Evolutionary conservation across 2,797 vertebrate genomes (phyloP).

Genomic region (Okamejei kenojei): DNA sequence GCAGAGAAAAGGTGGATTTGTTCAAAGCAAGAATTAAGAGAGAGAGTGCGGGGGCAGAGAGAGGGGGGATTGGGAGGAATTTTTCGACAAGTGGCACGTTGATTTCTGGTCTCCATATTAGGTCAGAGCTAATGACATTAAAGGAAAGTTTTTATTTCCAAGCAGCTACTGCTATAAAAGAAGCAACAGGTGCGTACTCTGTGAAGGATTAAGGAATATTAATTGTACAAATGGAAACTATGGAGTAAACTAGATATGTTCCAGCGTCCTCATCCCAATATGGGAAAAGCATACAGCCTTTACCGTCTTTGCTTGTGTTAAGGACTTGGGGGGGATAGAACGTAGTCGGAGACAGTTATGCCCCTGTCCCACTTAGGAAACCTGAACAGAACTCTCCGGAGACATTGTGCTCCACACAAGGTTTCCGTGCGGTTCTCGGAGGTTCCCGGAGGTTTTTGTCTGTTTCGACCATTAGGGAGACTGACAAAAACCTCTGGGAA

Average conservation of each 20-base stretch:
- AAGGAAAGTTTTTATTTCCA: background rate
- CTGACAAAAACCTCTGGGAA: too few species aligned
- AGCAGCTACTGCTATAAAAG: background rate
- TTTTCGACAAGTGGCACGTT: background rate
- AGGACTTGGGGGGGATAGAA: too few species aligned
- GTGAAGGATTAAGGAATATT: background rate
- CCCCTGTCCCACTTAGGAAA: too few species aligned
- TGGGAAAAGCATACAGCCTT: background rate
- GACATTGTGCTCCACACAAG: too few species aligned
- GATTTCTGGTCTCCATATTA: background rate
- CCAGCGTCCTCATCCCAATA: background rate
- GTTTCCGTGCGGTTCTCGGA: too few species aligned
- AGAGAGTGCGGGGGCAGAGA: too few species aligned
- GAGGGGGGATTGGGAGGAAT: too few species aligned
- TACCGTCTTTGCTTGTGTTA: too few species aligned
- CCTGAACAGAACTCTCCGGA: too few species aligned
- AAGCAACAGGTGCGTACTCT: background rate
- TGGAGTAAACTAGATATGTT: background rate
- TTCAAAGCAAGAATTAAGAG: background rate
- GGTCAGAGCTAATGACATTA: background rate
- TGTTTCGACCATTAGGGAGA: too few species aligned
- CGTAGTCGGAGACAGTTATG: too few species aligned
- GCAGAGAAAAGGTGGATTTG: background rate
- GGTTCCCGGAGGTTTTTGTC: too few species aligned
- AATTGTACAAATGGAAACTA: background rate